phyloP scores from a whole-genome alignment of 2,113 vertebrate genomes.

The Heloderma charlesbogerti region DNA sequence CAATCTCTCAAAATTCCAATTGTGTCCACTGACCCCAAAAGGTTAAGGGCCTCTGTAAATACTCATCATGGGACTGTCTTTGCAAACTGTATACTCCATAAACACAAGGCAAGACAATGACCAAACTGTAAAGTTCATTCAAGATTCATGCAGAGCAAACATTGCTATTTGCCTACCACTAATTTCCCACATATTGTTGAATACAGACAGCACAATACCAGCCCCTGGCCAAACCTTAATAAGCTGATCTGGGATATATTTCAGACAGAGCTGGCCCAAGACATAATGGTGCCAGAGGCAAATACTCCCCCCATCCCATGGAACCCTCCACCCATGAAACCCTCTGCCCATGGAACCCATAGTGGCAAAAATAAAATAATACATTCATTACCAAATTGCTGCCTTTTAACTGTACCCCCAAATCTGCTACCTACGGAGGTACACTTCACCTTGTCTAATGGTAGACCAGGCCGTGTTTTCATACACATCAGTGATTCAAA shows the following conservation, averaged over 20 bases:
- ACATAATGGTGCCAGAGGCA: not conserved
- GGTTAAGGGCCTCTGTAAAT: too few relatives aligned
- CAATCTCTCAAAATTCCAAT: too few relatives aligned
- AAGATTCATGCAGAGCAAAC: not conserved
- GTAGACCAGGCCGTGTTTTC: not conserved
- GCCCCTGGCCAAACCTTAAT: not conserved
- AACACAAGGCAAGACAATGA: not conserved
- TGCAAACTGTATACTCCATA: not conserved
- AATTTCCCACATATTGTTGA: not conserved
- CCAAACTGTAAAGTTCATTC: not conserved
- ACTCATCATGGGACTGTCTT: not conserved
- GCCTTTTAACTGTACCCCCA: not conserved
- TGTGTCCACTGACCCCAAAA: too few relatives aligned
- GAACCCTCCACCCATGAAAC: too few relatives aligned
- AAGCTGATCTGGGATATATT: not conserved
- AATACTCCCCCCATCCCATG: too few relatives aligned
- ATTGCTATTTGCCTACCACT: not conserved
- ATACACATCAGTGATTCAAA: not conserved
- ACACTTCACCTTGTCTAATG: not conserved
- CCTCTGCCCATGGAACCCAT: not conserved
- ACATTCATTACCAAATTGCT: not conserved
- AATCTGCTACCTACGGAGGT: not conserved
- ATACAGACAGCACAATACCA: not conserved
- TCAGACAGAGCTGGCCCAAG: not conserved
- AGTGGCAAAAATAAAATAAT: not conserved